phyloP scores from a whole-genome alignment of 2,113 vertebrate genomes.

The Caracal caracal region DNA sequence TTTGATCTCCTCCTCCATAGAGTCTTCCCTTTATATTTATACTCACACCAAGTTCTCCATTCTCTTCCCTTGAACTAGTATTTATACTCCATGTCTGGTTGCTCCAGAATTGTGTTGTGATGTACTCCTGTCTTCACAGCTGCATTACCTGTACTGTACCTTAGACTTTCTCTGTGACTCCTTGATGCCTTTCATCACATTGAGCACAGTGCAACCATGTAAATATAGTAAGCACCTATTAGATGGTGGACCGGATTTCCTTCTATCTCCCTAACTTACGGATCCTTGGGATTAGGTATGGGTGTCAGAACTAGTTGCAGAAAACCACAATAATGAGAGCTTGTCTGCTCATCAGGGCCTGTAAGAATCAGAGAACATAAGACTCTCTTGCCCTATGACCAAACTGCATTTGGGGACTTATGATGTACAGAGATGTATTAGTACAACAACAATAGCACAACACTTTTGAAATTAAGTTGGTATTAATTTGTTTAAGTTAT shows the following conservation, averaged over 20 bases:
- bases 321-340: neutral
- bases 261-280: neutral
- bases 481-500: neutral
- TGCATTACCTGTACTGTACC: neutral
- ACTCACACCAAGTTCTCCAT: neutral
- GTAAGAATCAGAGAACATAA: neutral
- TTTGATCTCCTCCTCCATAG: neutral
- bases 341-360: neutral
- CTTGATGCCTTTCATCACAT: neutral
- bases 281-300: neutral
- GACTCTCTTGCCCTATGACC: neutral
- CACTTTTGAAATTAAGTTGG: neutral
- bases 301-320: neutral
- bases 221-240: neutral
- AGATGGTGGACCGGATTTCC: neutral
- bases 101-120: neutral
- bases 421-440: neutral
- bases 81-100: neutral
- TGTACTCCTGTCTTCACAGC: neutral
- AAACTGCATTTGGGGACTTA: neutral
- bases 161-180: neutral
- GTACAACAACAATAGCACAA: neutral
- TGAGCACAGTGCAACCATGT: neutral
- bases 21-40: neutral
- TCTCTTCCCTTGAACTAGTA: neutral